Conservation (phyloP, 2,888 invertebrate genomes). For the Drosophila robusta region DNA sequence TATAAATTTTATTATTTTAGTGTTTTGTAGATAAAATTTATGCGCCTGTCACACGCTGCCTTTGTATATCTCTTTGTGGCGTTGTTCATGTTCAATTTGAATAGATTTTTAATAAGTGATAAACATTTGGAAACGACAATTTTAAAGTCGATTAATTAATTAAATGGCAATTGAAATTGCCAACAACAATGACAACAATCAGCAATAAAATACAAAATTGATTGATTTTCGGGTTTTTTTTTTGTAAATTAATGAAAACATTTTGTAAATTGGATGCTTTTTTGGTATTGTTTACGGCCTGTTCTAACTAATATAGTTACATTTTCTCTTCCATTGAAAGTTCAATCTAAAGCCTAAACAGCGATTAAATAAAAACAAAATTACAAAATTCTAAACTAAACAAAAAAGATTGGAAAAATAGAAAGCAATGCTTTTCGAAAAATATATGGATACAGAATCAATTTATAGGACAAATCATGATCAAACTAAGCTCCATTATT, state of each 20-base stretch:
- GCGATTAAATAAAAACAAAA: too few species aligned
- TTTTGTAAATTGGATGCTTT: slow-evolving; percentile 42
- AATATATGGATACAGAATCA: too few species aligned
- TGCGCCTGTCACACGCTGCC: slow-evolving; percentile 46
- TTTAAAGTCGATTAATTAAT: slow-evolving; percentile 80
- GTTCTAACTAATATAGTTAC: too few species aligned
- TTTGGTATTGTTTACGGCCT: slow-evolving; percentile 25
- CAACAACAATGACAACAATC: slow-evolving; percentile 45
- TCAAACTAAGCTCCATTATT: too few species aligned
- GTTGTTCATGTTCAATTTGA: slow-evolving; percentile 47
- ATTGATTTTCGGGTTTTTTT: slow-evolving; percentile 54
- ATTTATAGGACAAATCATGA: too few species aligned
- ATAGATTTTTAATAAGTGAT: slow-evolving; percentile 78
- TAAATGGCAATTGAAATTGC: slow-evolving; percentile 75
- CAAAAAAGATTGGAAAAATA: too few species aligned
- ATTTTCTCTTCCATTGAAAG: too few species aligned
- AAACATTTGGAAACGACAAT: slow-evolving; percentile 66
- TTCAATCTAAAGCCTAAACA: too few species aligned
- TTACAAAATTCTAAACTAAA: too few species aligned
- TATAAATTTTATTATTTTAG: slow-evolving; percentile 64
- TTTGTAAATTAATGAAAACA: slow-evolving; percentile 56
- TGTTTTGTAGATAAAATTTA: slow-evolving; percentile 54
- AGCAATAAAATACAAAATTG: slow-evolving; percentile 65
- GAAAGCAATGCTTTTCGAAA: too few species aligned
- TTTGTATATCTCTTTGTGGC: slow-evolving; percentile 39